Base-by-base conservation (phyloP, 2,113 vertebrate species). In the Phyllostomus hastatus region DNA sequence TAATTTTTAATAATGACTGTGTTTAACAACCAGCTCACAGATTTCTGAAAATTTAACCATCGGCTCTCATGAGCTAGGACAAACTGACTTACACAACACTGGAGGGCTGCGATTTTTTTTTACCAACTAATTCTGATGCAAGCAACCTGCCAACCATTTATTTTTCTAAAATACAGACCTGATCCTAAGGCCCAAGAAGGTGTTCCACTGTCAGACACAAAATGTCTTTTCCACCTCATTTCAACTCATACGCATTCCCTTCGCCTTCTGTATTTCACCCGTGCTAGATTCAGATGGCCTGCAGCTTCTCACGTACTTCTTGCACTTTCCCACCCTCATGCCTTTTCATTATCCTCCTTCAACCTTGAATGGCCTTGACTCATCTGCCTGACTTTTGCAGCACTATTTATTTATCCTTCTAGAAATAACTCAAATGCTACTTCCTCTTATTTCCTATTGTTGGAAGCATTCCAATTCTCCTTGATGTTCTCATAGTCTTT, bases 361-460 rank as follows among this genome's bases (percentile, higher is more conserved):
- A 91, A 17, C 41, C 80, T 91, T 92, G 75, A 92, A 72, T 95
- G 59, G 59, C 59, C 66, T 95, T 69, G 66, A 26, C 69, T 92
- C 61, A 91, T 95, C 73, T 69, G 59, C 81, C 78, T 91, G 72
- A 78, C 80, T 96, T 94, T 83, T 78, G 15, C 35, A 82, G 22
- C 64, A 86, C 15, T 92, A 8, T 97, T 94, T 96, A 79, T 95
- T 97, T 97, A 73, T 95, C 57, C 84, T 94, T 72, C 88, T 92
- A 81, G 92, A 96, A 97, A 93, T 95, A 96, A 85, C 90, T 94
- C 75, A 89, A 73, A 95, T 88, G 41, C 88, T 94, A 15, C 57
- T 94, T 94, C 73, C 76, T 95, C 33, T 92, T 50, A 57, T 38
- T 96, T 92, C n/a, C 50, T 91, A 22, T 26, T 79, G 5, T 89